Base-by-base conservation (phyloP, 2,888 invertebrate genomes). In the Ommatoiulus sabulosus region DNA sequence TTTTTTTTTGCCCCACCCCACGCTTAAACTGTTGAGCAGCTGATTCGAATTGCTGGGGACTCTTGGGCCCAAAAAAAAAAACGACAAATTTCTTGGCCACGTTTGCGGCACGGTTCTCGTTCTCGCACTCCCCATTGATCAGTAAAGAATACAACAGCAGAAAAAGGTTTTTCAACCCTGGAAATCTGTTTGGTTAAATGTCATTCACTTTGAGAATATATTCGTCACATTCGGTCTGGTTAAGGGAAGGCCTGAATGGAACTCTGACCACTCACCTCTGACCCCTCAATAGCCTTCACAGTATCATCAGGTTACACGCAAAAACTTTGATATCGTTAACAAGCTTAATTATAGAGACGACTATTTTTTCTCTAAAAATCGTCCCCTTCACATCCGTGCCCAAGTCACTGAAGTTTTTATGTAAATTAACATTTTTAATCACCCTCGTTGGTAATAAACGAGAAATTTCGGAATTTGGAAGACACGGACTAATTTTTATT, bases 211-310 rank as follows among this genome's bases (percentile, higher is more conserved):
- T 85, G 6, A 15, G 43, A 44, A 85, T 20, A 85, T 20, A 35
- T 43, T 44, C 24, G 84, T 48, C 0, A 84, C 3, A 43, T 15
- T 43, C 44, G 46, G n/a, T 85, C 46, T 85, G 46, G 85, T 85
- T 44, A 85, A n/a, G 24, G 85, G 85, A 85, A 85, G 43, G 85
- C n/a, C 44, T 12, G 44, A 15, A n/a, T 3, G 85, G 85, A n/a
- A 85, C 85, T 85, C 85, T 85, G 85, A 44, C 85, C 85, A 44
- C 44, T 85, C 4, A 85, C 85, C 85, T 85, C n/a, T 85, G 85
- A 85, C 44, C 85, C 8, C 72, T 24, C 6, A 24, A 20, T 72
- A 10, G 72, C 72, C 72, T 72, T 72, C 72, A 24, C 24, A 24
- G 72, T 72, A 24, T 72, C 72, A 72, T 72, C 72, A 72, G 24